Conservation (phyloP, 1,140 invertebrate species). For the Stegodyphus mimosarum region DNA sequence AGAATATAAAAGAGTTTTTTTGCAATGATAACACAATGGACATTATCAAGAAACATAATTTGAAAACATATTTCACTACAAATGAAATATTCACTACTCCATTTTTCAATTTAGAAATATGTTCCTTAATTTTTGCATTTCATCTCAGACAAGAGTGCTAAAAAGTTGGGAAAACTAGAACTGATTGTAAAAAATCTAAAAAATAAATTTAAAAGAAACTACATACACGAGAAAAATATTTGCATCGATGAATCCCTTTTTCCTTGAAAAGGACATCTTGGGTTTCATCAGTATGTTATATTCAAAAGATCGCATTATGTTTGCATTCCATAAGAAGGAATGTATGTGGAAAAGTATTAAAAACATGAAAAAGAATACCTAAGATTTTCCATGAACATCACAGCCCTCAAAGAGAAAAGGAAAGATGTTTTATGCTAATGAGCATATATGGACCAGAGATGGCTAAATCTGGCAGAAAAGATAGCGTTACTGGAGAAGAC, state of each 20-base stretch:
- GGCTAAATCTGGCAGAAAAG: not conserved
- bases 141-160: not conserved
- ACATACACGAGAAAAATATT: not conserved
- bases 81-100: not conserved
- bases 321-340: not conserved
- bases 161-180: not conserved
- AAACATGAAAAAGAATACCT: not conserved
- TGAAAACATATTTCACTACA: constrained; percentile 8
- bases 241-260: not conserved
- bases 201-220: not conserved
- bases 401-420: not conserved
- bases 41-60: not conserved
- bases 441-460: not conserved
- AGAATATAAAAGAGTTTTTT: not conserved
- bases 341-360: not conserved
- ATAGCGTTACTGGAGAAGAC: not conserved
- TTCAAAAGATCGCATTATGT: not conserved
- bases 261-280: not conserved
- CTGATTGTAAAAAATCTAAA: not conserved
- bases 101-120: not conserved
- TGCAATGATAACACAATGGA: not conserved
- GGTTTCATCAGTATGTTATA: not conserved
- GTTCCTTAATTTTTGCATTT: constrained; percentile 1
- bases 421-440: not conserved
- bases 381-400: not conserved